Percentiles rank a stretch among this genome's conserved stretches.
These are phyloP conservation scores for Setophaga petechia DNA, from an alignment of 2,113 vertebrate genomes.

Conservation along the genomic window DNA sequence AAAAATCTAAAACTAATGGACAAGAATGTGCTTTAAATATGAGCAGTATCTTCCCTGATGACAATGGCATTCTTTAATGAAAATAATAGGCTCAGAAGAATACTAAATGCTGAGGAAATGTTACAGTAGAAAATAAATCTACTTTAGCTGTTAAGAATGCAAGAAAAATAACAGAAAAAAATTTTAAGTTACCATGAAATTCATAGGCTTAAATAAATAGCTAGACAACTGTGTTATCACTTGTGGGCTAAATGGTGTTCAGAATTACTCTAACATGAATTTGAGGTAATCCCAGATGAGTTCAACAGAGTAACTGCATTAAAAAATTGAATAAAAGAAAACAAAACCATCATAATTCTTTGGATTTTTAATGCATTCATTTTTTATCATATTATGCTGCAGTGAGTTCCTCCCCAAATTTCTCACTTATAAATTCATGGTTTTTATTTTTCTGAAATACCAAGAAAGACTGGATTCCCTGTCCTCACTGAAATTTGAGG, in stretches of 20 bases:
- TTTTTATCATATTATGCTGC: background rate
- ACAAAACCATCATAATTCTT: background rate
- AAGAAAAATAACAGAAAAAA: background rate
- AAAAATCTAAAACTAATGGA: background rate
- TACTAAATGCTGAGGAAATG: background rate
- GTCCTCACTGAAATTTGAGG: background rate
- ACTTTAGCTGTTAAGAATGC: background rate
- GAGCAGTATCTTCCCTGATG: background rate
- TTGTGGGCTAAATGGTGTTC: background rate
- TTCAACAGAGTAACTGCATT: background rate
- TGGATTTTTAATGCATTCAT: background rate
- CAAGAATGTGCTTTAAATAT: background rate
- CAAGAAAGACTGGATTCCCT: background rate
- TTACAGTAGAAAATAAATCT: background rate
- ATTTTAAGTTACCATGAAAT: background rate
- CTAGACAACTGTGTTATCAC: background rate
- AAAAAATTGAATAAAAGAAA: background rate
- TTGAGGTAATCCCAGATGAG: background rate
- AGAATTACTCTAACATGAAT: background rate
- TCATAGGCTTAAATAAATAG: background rate
- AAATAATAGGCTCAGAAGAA: background rate
- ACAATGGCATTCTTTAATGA: background rate
- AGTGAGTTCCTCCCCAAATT: background rate
- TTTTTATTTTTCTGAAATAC: background rate
- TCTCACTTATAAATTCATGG: background rate